These are phyloP conservation scores for Steatocranus sp. DNA, from an alignment of 2,797 vertebrate genomes.

Conservation along the genomic window DNA sequence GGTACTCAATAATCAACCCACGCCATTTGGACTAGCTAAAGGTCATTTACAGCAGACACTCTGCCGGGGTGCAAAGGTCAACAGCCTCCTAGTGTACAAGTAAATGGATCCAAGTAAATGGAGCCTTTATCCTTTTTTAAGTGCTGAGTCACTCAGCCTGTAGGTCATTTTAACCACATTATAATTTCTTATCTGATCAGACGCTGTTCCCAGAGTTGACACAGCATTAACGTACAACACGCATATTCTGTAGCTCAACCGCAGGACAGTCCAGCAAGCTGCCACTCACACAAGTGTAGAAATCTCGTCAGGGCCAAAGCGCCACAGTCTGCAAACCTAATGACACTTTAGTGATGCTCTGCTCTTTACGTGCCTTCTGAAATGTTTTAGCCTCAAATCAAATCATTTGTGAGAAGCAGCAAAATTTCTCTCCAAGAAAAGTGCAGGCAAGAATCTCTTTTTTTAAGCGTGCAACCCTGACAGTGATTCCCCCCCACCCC, in stretches of 20 bases:
- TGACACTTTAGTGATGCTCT: not conserved
- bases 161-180: constrained; percentile 29
- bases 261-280: constrained; percentile 25
- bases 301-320: not conserved
- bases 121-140: constrained; percentile 10
- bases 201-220: constrained; percentile 50
- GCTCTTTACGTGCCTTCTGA: not conserved
- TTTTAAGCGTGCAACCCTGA: constrained; percentile 13
- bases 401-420: constrained; percentile 16
- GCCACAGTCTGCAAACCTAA: not conserved
- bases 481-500: constrained; percentile 3
- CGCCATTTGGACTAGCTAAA: constrained; percentile 28
- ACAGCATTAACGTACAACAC: constrained; percentile 8
- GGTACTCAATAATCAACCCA: constrained; percentile 12
- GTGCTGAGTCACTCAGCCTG: not conserved
- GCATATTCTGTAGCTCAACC: constrained; percentile 5
- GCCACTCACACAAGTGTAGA: constrained; percentile 9
- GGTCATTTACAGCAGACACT: constrained; percentile 34
- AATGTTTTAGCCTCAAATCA: not conserved
- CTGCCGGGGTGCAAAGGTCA: constrained; percentile 55
- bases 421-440: constrained; percentile 3
- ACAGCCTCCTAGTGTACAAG: constrained; percentile 22
- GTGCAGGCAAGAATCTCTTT: not conserved
- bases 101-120: constrained; percentile 43
- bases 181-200: constrained; percentile 55